Conservation (phyloP, 2,888 invertebrate genomes). For the Chrysotoxum bicinctum region DNA sequence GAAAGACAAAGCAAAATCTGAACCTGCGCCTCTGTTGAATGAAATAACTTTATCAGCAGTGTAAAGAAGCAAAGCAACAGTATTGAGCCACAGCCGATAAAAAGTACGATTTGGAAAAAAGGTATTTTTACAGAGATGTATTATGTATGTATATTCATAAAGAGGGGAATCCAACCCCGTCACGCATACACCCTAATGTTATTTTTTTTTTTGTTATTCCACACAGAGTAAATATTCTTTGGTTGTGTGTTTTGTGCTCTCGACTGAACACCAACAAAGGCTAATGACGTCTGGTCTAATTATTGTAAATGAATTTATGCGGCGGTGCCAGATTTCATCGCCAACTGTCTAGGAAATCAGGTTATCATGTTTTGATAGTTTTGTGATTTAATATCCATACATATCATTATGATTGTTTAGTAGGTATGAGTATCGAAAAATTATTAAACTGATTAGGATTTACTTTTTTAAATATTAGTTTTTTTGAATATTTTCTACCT, state of each 20-base stretch:
- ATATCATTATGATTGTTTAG: background rate
- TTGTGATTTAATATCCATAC: background rate
- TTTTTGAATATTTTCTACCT: background rate
- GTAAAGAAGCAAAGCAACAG: constrained; percentile 64
- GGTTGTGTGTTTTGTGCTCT: constrained; percentile 26
- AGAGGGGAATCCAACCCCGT: constrained; percentile 54
- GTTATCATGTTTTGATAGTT: background rate
- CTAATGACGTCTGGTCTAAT: constrained; percentile 74
- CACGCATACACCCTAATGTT: constrained; percentile 37
- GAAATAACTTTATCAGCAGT: constrained; percentile 61
- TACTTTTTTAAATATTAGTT: background rate
- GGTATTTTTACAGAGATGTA: constrained; percentile 24
- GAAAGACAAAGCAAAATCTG: constrained; percentile 29
- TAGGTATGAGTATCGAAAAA: background rate
- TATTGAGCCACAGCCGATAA: constrained; percentile 39
- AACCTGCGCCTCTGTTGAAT: constrained; percentile 65
- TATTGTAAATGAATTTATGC: constrained; percentile 68
- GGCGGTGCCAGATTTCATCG: constrained; percentile 67
- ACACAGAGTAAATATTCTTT: background rate
- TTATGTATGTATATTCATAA: constrained; percentile 3
- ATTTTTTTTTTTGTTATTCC: constrained; percentile 2
- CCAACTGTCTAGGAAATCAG: constrained; percentile 7
- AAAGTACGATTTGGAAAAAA: constrained; percentile 21
- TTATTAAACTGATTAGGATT: background rate
- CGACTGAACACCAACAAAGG: constrained; percentile 57